Percentiles rank a stretch among this genome's conserved stretches.
phyloP scores from a whole-genome alignment of 2,888 invertebrate species.

The Meteorus colon region DNA sequence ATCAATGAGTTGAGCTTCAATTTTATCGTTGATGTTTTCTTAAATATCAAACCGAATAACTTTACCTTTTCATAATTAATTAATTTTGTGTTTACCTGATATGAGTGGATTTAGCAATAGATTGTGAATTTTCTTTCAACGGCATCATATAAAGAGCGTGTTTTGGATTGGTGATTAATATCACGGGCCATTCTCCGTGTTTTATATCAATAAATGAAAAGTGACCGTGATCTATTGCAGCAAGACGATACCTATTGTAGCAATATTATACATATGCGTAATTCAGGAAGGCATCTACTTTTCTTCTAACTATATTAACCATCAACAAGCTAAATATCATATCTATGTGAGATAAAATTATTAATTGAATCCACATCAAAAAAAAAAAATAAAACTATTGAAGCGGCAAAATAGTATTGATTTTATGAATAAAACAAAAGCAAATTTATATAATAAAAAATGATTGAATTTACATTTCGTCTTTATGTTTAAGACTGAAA shows the following conservation, averaged over 20 bases:
- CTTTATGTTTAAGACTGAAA: no score
- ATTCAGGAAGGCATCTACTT: conserved; percentile 49
- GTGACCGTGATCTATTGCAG: conserved; percentile 91
- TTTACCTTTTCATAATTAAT: conserved; percentile 36
- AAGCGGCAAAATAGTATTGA: no score
- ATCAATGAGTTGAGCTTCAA: conserved; percentile 28
- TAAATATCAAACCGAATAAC: conserved; percentile 27
- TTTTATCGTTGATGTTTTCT: conserved; percentile 21
- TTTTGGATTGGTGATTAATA: conserved; percentile 93
- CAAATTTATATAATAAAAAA: no score
- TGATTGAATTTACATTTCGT: no score
- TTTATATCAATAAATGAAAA: conserved; percentile 88
- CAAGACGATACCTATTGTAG: conserved; percentile 80
- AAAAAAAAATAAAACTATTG: no score
- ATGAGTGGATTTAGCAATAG: conserved; percentile 83
- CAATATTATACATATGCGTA: not conserved
- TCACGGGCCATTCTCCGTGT: conserved; percentile 86
- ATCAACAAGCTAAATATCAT: no score
- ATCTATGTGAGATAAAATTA: no score
- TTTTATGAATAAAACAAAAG: no score
- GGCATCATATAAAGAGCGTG: conserved; percentile 84
- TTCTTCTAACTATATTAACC: not conserved
- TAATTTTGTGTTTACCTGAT: conserved; percentile 76
- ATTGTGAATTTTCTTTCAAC: conserved; percentile 81
- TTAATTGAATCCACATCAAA: no score